Evolutionary conservation across 2,113 vertebrate genomes (phyloP).

Genomic region (Podarcis cretensis): DNA sequence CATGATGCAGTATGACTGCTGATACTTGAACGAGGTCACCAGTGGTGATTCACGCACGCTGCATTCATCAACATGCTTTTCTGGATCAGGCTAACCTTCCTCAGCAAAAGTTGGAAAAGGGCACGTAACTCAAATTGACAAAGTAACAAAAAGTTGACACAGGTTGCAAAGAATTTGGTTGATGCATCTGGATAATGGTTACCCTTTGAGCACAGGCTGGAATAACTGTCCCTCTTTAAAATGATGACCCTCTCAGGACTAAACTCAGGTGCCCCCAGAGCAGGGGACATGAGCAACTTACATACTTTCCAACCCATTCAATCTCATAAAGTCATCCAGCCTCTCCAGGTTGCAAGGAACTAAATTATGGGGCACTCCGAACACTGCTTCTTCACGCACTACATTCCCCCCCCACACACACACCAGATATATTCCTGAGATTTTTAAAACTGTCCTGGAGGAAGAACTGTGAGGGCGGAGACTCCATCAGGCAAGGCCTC

Average conservation of each 20-base stretch:
- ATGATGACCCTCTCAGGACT: background rate
- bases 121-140: rapidly evolving
- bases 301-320: background rate
- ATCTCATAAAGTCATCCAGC: background rate
- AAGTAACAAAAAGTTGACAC: background rate
- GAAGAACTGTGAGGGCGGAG: too few species aligned
- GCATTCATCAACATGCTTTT: background rate
- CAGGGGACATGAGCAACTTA: too few species aligned
- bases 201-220: background rate
- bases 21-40: constrained; percentile 3
- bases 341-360: background rate
- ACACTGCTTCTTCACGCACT: background rate
- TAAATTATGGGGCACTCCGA: too few species aligned
- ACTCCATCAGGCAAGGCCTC: too few species aligned
- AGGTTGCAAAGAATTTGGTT: background rate
- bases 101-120: background rate
- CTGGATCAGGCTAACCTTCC: background rate
- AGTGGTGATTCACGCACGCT: background rate
- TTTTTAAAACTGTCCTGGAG: background rate
- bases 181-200: too few species aligned
- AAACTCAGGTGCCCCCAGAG: background rate
- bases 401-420: too few species aligned
- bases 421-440: background rate
- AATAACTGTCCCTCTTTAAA: background rate
- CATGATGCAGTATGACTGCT: constrained; percentile 34